Evolutionary conservation across 2,888 invertebrate genomes (phyloP), one percentile per base, ranked within the genome.

Genomic region (Synanthedon myopaeformis): DNA sequence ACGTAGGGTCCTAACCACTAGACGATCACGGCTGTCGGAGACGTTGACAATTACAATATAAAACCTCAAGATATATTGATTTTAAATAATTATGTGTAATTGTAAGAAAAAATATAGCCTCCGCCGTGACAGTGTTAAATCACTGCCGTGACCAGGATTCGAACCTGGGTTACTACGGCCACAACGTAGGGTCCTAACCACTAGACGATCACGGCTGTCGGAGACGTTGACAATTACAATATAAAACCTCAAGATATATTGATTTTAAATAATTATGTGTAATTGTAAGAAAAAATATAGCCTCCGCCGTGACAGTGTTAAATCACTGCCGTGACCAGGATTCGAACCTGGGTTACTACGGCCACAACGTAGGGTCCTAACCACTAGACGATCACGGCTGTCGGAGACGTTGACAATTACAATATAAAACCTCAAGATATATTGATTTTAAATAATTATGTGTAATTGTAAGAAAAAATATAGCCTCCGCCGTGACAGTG

Each of bases 291-390:
- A 35, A 23, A 23, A 23, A 23, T 23, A 5, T 5, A 0, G 10
- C 2, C 35, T 35, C 35, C 35, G 35, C 35, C 35, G 35, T 35
- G 35, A 35, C 35, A 35, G 35, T 35, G 35, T 1, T 10, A 10
- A 35, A n/a, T 45, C 55, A 55, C 55, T 53, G 53, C 90, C 90
- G 90, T 90, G 90, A 90, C 90, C 90, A 90, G 91, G 91, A 91
- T 90, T 91, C 91, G 91, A 91, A 91, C 91, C 91, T 91, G 91
- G 91, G 91, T 91, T 91, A 90, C 90, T 90, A 90, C 91, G 90
- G 90, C 91, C 90, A 91, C 90, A 91, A 91, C 90, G 90, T 90
- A 89, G 89, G 88, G 90, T 90, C 84, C 90, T 90, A 90, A 90
- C 90, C 90, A 91, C 91, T 91, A 91, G 90, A 91, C 90, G 90